Base-by-base conservation (phyloP, 2,888 invertebrate genomes). In the Ectobius pallidus region DNA sequence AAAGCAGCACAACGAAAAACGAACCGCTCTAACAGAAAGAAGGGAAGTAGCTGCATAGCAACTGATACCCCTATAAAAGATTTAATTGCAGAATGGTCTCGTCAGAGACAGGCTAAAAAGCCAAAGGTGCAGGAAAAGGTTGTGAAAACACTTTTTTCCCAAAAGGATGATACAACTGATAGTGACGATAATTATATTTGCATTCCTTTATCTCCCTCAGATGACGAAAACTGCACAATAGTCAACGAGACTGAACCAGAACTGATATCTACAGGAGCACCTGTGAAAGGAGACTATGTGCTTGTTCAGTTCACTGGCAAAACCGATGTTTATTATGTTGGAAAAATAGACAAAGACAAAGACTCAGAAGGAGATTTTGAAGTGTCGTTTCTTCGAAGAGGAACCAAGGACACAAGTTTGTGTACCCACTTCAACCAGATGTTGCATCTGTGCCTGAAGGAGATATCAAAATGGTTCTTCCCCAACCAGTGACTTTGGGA, bases 61-160 rank as follows among this genome's bases (percentile, higher is more conserved):
- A 69, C 69, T 18, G 55, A 30, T 30, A 52, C 69, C 3, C 69
- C 69, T 4, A 34, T 30, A 16, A 63, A 32, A 63, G 30, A 61
- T 11, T 9, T 25, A 61, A 4, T 30, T 49, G 49, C 49, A 52
- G 52, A 52, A 22, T 22, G 25, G 49, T 46, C 30, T 25, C 39
- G 9, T 25, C 52, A 49, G 3, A 52, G 52, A 69, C 18, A 46
- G 25, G 20, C 18, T 25, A 9, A 69, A 52, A 49, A 44, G 11
- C 1, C 46, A 27, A 49, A 18, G 18, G 32, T 11, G 4, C 44
- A 46, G 25, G 49, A 49, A 14, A 69, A n/a, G 9, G 22, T 49
- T 6, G 4, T 2, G 25, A 4, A 49, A 1, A 39, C 20, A 67
- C 20, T n/a, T n/a, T n/a, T n/a, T n/a, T n/a, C n/a, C n/a, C n/a